Base-by-base conservation (phyloP, 1,140 invertebrate genomes). In the Cherax destructor region DNA sequence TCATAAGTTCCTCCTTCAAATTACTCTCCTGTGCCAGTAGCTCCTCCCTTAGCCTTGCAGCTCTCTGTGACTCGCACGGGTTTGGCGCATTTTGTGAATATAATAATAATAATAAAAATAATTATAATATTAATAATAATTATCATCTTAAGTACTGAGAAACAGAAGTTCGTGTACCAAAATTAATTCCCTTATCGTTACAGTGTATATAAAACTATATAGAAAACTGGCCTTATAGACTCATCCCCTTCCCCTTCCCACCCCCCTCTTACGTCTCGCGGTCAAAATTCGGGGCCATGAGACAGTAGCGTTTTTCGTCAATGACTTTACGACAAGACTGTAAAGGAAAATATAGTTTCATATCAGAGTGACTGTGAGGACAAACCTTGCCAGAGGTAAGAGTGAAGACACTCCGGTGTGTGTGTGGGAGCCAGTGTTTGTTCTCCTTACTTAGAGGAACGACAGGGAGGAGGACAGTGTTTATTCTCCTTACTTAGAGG, bases 321-420 rank as follows among this genome's bases (percentile, higher is more conserved):
- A 11, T 74, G 69, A 30, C 69, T 74, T 74, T 74, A 30, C 6
- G 69, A 74, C 21, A 24, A 0, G n/a, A 74, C 5, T 74, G 69
- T 74, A 11, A 74, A 24, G 69, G 24, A 74, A 74, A 74, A 74
- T 52, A 21, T 50, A 79, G 47, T 79, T 79, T 79, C 77, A 79
- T 79, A 79, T 79, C 77, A 79, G 1, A 5, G 0, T 16, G 7
- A 79, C 47, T 16, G 7, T 50, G 77, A 13, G 16, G 47, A 50
- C 16, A 50, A 30, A 49, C 77, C 77, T 52, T 4, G 16, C 30
- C 76, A 56, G 9, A 56, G 30, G 30, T 41, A 41, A 41, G 30
- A 41, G 30, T 41, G 30, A 41, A 41, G 30, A 41, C 30, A 2
- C 30, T 41, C 30, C 30, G 30, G 30, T 41, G 30, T 41, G 0